A percentile compares a stretch with the other conserved stretches of the same genome.
phyloP scores from a whole-genome alignment of 2,113 vertebrate genomes.

The Carettochelys insculpta region DNA sequence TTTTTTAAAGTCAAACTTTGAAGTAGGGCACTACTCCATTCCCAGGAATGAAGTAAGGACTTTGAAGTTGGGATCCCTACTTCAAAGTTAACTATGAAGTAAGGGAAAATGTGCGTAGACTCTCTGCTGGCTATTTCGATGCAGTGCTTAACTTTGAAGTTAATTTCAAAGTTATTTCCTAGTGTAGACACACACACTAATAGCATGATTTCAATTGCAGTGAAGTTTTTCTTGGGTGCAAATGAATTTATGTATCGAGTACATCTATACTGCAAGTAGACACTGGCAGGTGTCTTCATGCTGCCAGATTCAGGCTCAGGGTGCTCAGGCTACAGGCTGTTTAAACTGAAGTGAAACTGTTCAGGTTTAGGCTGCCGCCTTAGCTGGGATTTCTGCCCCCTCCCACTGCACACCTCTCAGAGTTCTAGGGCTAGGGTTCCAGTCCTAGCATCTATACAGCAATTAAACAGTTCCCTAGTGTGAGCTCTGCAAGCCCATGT shows the following conservation, averaged over 20 bases:
- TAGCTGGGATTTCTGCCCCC: not conserved
- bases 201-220: not conserved
- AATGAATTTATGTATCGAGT: not conserved
- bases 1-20: no score
- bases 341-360: not conserved
- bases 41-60: no score
- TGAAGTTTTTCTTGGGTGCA: not conserved
- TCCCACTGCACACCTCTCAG: rapidly evolving
- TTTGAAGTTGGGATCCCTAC: no score
- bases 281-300: not conserved
- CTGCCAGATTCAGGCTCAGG: not conserved
- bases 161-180: no score
- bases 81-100: no score
- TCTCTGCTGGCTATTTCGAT: no score
- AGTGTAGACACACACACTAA: no score
- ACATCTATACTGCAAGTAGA: not conserved
- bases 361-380: not conserved
- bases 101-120: no score
- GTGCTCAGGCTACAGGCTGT: not conserved
- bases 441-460: not conserved
- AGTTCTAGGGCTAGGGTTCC: not conserved
- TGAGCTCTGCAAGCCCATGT: not conserved
- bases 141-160: no score
- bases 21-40: no score
- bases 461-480: not conserved